Conservation (phyloP, 2,888 invertebrate genomes). For the Drosophila incognita region DNA sequence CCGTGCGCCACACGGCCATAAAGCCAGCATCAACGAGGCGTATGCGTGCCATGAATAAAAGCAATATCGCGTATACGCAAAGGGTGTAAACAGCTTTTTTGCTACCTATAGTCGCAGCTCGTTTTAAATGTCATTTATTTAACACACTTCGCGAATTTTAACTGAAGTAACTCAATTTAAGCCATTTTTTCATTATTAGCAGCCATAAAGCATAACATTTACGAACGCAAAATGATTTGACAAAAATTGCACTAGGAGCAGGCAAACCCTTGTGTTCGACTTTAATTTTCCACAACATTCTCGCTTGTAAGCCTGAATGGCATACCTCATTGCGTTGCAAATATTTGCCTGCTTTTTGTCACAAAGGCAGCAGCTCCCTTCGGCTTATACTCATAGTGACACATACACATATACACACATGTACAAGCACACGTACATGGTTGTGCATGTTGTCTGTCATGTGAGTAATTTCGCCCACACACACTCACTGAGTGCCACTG, state of each 20-base stretch:
- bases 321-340: slow-evolving; percentile 6
- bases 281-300: slow-evolving; percentile 31
- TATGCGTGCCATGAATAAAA: slow-evolving; percentile 42
- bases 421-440: slow-evolving; percentile 30
- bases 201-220: slow-evolving; percentile 51
- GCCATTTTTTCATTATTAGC: slow-evolving; percentile 69
- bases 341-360: slow-evolving; percentile 30
- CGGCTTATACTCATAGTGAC: slow-evolving; percentile 18
- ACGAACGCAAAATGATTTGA: slow-evolving; percentile 36
- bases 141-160: slow-evolving; percentile 51
- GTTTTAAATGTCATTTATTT: slow-evolving; percentile 74
- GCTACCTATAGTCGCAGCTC: slow-evolving; percentile 21
- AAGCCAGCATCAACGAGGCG: slow-evolving; percentile 55
- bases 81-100: slow-evolving; percentile 45
- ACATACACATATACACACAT: neutral
- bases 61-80: slow-evolving; percentile 34
- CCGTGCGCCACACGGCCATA: neutral
- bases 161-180: slow-evolving; percentile 61
- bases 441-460: slow-evolving; percentile 48
- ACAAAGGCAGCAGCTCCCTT: slow-evolving; percentile 39
- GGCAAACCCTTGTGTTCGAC: slow-evolving; percentile 7
- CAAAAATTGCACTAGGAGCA: slow-evolving; percentile 30
- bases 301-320: slow-evolving; percentile 9
- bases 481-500: slow-evolving; percentile 38
- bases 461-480: slow-evolving; percentile 62